phyloP scores from a whole-genome alignment of 2,113 vertebrate species.

The Cromileptes altivelis region DNA sequence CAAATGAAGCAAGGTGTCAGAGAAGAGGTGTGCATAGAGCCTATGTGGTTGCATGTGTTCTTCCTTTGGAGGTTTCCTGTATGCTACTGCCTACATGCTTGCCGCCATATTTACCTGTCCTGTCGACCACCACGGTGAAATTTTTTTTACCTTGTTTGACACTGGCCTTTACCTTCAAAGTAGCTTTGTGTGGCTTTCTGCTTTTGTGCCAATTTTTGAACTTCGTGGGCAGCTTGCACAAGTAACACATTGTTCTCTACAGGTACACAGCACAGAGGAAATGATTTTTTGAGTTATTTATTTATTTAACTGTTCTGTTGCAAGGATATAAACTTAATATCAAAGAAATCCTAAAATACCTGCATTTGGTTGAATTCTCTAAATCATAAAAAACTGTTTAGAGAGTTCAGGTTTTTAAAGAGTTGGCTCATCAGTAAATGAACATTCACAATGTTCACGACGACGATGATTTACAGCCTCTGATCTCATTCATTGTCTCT shows the following conservation, averaged over 20 bases:
- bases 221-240: not conserved
- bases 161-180: slow-evolving; percentile 36
- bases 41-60: slow-evolving; percentile 65
- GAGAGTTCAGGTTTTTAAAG: not conserved
- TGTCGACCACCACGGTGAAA: slow-evolving; percentile 63
- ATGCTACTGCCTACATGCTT: slow-evolving; percentile 58
- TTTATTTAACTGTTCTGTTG: not conserved
- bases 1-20: slow-evolving; percentile 68
- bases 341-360: not conserved
- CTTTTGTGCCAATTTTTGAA: not conserved
- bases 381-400: not conserved
- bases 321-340: not conserved
- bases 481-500: not conserved
- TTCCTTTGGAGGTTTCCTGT: slow-evolving; percentile 80
- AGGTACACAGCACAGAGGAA: not conserved
- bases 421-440: not conserved
- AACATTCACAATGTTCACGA: not conserved
- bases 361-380: not conserved
- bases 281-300: not conserved
- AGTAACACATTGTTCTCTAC: not conserved
- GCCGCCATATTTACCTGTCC: slow-evolving; percentile 74
- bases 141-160: slow-evolving; percentile 28
- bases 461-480: not conserved
- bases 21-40: slow-evolving; percentile 66
- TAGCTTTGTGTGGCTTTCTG: not conserved